phyloP scores from a whole-genome alignment of 2,797 vertebrate species.

The Gymnopithys bicolor region DNA sequence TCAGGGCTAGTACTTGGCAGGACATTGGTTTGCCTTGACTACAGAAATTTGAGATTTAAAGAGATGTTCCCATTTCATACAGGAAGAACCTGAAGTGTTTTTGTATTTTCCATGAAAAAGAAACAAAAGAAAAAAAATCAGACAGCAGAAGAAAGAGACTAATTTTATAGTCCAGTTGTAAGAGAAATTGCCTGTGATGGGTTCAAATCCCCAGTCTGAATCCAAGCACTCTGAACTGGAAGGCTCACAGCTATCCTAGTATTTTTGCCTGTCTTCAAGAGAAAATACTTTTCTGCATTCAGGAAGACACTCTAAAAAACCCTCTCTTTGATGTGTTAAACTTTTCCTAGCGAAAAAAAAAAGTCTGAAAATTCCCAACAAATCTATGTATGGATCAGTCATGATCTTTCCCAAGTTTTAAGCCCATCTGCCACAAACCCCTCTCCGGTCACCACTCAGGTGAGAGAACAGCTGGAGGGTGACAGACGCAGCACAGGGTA shows the following conservation, averaged over 20 bases:
- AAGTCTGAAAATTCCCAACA: neutral
- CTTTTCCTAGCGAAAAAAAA: neutral
- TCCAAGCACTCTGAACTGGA: neutral
- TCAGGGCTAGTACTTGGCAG: conserved; percentile 42
- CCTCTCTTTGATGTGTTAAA: neutral
- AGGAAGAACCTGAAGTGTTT: neutral
- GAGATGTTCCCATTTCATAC: neutral
- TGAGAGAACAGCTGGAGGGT: neutral
- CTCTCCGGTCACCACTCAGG: no score
- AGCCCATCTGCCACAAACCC: neutral
- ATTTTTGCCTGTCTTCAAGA: neutral
- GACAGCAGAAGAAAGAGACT: neutral
- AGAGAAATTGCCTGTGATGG: neutral
- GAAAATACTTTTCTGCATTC: neutral
- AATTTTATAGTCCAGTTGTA: neutral
- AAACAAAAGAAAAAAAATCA: neutral
- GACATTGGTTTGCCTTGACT: neutral
- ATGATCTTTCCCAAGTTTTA: neutral
- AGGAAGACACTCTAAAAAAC: neutral
- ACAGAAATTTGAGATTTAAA: conserved; percentile 32
- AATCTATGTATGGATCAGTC: neutral
- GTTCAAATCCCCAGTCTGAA: neutral
- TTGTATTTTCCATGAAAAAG: neutral
- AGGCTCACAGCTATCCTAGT: neutral
- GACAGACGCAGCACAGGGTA: neutral